Evolutionary conservation across 2,888 invertebrate genomes (phyloP), one percentile per base, ranked within the genome.

Genomic region (Polydrusus pterygomalis): DNA sequence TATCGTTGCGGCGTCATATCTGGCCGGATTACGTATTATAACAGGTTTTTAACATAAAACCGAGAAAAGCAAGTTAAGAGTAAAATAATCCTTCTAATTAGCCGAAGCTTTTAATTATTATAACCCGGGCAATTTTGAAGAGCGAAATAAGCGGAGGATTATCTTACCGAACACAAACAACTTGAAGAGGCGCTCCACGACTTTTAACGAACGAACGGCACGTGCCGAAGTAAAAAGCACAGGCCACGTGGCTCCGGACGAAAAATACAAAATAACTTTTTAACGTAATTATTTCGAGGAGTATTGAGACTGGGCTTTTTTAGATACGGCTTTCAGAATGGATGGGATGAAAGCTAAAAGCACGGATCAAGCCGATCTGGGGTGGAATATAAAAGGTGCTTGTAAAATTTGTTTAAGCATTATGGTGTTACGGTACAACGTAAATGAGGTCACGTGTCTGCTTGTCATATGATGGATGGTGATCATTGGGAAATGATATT

Each of bases 121-220:
- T 18, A 56, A n/a, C n/a, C n/a, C n/a, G n/a, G 56, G 15, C 18
- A 38, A 38, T n/a, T 60, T 60, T 11, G 15, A 11, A 38, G 8
- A 38, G 40, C 58, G 25, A 17, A 47, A 45, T 70, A 49, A 70
- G 43, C 63, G 20, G 11, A 13, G 51, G 70, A 70, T 70, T 63
- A 70, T 70, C 63, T 63, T 70, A 67, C 51, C 30, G 25, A 64
- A 64, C 45, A 34, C 51, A 65, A 72, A 72, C 64, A 72, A 67
- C 65, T 43, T 64, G 25, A 65, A 63, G 40, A 65, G 75, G 47
- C 68, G 67, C 70, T 51, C 69, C 60, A 70, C 64, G 75, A 74
- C 51, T 79, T 77, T 77, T 80, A 80, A 80, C 72, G 80, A 80
- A 79, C 25, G 80, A 80, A 79, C 25, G 62, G 70, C 80, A 80